These are phyloP conservation scores for Tetragnatha montana DNA, from an alignment of 2,888 invertebrate genomes.

Conservation along the genomic window DNA sequence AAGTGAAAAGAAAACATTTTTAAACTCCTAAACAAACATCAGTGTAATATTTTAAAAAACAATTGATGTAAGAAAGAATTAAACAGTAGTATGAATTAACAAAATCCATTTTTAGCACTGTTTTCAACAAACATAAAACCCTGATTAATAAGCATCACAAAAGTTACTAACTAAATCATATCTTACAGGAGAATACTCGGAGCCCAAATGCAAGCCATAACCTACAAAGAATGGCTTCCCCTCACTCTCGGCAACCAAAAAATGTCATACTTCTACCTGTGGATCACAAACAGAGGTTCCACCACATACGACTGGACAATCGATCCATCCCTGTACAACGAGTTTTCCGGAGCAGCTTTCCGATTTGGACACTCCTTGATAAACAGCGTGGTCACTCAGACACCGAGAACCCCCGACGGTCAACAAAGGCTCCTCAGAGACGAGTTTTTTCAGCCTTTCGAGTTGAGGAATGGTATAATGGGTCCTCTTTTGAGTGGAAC, in stretches of 20 bases:
- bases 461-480: not conserved
- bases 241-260: constrained; percentile 13
- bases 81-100: too few species aligned
- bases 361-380: constrained; percentile 34
- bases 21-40: too few species aligned
- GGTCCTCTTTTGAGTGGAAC: constrained; percentile 5
- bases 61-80: too few species aligned
- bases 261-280: constrained; percentile 25
- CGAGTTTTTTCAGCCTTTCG: constrained; percentile 36
- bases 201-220: constrained; percentile 31
- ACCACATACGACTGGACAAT: not conserved
- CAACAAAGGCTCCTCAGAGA: not conserved
- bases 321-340: constrained; percentile 3
- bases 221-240: constrained; percentile 33
- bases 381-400: constrained; percentile 7
- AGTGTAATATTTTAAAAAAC: too few species aligned
- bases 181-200: constrained; percentile 24
- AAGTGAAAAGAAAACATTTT: too few species aligned
- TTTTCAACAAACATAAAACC: not conserved
- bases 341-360: constrained; percentile 32
- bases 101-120: not conserved
- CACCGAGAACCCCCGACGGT: not conserved
- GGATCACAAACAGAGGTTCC: not conserved
- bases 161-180: not conserved
- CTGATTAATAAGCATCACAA: too few species aligned